Conservation (phyloP, 2,797 vertebrate species). For the Lutjanus argentimaculatus region DNA sequence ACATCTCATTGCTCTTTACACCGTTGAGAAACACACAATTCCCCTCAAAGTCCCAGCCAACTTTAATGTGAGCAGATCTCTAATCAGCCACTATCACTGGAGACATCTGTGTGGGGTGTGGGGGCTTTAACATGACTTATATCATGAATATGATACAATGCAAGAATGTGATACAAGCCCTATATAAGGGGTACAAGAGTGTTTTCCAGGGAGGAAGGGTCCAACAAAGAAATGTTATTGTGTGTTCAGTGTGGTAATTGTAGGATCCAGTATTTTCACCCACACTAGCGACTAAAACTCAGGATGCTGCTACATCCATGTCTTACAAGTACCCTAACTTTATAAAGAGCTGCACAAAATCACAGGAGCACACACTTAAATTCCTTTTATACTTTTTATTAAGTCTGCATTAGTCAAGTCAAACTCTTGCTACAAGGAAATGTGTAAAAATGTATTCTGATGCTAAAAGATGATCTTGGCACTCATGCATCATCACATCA, state of each 20-base stretch:
- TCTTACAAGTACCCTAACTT: neutral
- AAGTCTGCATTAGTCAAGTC: conserved; percentile 22
- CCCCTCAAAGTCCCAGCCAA: neutral
- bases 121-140: neutral
- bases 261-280: neutral
- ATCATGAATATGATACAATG: neutral
- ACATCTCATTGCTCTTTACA: too few species aligned
- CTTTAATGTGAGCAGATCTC: neutral
- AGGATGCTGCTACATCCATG: neutral
- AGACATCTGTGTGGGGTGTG: too few species aligned
- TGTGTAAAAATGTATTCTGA: conserved; percentile 51
- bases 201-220: neutral
- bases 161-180: neutral
- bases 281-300: neutral
- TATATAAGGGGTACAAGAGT: neutral
- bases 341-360: neutral
- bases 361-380: neutral
- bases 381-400: conserved; percentile 35
- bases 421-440: conserved; percentile 56
- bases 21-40: too few species aligned
- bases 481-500: conserved; percentile 23
- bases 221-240: neutral
- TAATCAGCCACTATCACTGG: too few species aligned
- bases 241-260: neutral
- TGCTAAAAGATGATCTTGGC: conserved; percentile 41